Base-by-base conservation (phyloP, 2,888 invertebrate genomes). In the Baccha elongata region DNA sequence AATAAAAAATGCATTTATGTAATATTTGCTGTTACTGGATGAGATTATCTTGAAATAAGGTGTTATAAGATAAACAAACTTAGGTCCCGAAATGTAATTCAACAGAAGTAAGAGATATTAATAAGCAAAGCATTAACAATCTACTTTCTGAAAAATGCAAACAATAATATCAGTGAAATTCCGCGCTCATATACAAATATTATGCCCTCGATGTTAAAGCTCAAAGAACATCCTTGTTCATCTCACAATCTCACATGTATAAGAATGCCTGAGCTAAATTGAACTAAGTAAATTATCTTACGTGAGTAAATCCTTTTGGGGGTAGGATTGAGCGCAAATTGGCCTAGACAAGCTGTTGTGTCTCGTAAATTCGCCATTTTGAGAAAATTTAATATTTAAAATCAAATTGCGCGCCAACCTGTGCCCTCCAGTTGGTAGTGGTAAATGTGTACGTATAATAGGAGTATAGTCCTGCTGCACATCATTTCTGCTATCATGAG, bases 291-390 rank as follows among this genome's bases (percentile, higher is more conserved):
- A 19, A 75, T 75, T 75, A 80, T 80, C 80, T 75, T 80, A 71
- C 65, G 58, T 75, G 69, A 69, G 75, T 80, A 58, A 75, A 64
- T 80, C 74, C 68, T 80, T 80, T 58, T 55, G 62, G 64, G 55
- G 19, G 68, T 44, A 32, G 68, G 19, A 64, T 64, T 80, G 48
- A 55, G 37, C 79, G 68, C 79, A 80, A 79, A 79, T 79, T 79
- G 74, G 68, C 74, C 74, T 62, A 74, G 62, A 64, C 80, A 74
- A 69, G 80, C 80, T 80, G 80, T 74, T 80, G 80, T 74, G 55
- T 40, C 60, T 69, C 64, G 69, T 80, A 74, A 69, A 74, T 68
- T 74, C 50, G 35, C 48, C 32, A 74, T 74, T 69, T 55, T 50
- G 37, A 58, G 62, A 74, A 64, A 64, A 60, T 80, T 80, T 68